phyloP scores from a whole-genome alignment of 2,113 vertebrate species.

The Phylloscopus trochilus region DNA sequence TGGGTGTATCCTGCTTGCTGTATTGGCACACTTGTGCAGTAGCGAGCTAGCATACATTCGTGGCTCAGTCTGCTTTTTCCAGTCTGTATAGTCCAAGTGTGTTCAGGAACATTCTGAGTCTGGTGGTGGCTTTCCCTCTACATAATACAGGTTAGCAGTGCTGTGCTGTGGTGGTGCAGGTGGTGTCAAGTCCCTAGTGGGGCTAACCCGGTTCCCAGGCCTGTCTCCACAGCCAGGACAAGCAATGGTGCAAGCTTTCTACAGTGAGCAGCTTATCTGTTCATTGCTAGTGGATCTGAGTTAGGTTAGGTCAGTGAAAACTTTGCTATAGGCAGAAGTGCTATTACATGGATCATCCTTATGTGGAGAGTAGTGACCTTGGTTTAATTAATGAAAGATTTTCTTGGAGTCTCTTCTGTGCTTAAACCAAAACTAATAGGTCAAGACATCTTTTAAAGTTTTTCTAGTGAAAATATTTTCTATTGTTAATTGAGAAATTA shows the following conservation, averaged over 20 bases:
- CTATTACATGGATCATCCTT: not conserved
- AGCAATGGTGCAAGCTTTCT: not conserved
- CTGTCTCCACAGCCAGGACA: not conserved
- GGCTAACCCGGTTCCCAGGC: not conserved
- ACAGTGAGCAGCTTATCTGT: not conserved
- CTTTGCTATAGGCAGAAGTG: not conserved
- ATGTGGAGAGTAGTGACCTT: not conserved
- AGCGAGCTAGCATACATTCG: not conserved
- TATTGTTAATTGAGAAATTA: conserved; percentile 16
- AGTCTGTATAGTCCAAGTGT: not conserved
- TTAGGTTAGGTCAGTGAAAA: not conserved
- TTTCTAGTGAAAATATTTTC: not conserved
- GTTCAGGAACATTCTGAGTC: not conserved
- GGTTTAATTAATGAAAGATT: not conserved
- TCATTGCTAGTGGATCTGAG: not conserved
- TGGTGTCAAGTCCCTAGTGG: not conserved
- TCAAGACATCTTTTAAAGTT: not conserved
- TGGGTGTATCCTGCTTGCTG: not conserved
- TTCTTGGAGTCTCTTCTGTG: not conserved
- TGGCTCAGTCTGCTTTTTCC: not conserved
- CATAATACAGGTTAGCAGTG: not conserved
- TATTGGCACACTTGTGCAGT: not conserved
- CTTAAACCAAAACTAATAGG: not conserved
- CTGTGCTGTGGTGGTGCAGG: not conserved
- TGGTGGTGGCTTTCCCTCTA: not conserved